A percentile compares a stretch with the other conserved stretches of the same genome.
These are phyloP conservation scores for Deroptyus accipitrinus DNA, from an alignment of 2,113 vertebrate species.

Conservation along the genomic window DNA sequence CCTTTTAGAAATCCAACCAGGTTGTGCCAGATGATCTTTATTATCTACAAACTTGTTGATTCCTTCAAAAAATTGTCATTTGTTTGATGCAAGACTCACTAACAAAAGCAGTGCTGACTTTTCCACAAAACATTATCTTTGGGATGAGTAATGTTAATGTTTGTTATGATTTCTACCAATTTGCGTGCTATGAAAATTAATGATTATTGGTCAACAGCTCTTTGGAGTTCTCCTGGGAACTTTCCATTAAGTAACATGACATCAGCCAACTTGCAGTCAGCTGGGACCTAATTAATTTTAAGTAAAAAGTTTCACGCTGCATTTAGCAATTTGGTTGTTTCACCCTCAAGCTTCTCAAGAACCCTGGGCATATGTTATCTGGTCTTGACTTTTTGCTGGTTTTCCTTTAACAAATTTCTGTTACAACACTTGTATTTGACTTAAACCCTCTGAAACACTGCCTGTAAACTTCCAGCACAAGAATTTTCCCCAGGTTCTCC, in stretches of 20 bases:
- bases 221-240: neutral
- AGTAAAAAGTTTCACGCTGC: neutral
- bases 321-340: neutral
- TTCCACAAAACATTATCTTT: neutral
- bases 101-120: neutral
- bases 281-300: neutral
- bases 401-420: neutral
- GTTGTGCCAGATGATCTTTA: neutral
- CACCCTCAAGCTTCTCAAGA: neutral
- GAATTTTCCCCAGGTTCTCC: neutral
- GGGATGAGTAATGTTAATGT: neutral
- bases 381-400: neutral
- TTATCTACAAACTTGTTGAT: neutral
- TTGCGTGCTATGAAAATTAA: neutral
- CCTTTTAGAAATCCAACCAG: neutral
- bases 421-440: neutral
- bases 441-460: neutral
- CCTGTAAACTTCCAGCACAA: neutral
- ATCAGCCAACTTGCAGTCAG: neutral
- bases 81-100: neutral
- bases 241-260: neutral
- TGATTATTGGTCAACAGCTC: neutral
- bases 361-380: rapidly evolving
- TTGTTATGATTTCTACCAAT: neutral
- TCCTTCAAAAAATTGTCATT: neutral